Conservation (phyloP, 2,113 vertebrate genomes). For the Gallinago jamesoni region DNA sequence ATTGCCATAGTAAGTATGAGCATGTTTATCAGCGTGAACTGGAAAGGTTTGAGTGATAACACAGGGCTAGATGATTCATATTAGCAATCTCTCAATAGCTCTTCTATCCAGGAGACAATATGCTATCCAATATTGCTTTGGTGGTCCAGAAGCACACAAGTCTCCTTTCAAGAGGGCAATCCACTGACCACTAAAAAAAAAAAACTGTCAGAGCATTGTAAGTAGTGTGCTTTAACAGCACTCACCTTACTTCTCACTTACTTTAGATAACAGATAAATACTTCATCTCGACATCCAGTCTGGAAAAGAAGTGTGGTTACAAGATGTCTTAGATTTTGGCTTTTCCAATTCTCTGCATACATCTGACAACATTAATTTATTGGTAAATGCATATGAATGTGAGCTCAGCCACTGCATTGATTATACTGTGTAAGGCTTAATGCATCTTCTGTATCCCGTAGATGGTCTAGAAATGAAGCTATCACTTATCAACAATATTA, state of each 20-base stretch:
- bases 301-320: neutral
- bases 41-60: neutral
- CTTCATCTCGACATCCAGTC: neutral
- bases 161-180: neutral
- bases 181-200: neutral
- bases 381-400: neutral
- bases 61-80: neutral
- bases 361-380: neutral
- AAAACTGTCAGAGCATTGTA: neutral
- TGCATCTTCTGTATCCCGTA: neutral
- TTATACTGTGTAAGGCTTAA: neutral
- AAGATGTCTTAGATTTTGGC: neutral
- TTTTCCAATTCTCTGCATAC: neutral
- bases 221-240: neutral
- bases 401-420: neutral
- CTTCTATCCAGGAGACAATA: neutral
- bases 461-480: slow-evolving; percentile 1
- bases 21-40: neutral
- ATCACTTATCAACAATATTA: slow-evolving; percentile 12
- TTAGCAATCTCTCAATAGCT: neutral
- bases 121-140: neutral
- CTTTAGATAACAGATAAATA: neutral
- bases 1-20: neutral
- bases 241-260: neutral
- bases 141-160: neutral